Evolutionary conservation across 2,888 invertebrate genomes (phyloP).

Genomic region (Autographa pulchrina): DNA sequence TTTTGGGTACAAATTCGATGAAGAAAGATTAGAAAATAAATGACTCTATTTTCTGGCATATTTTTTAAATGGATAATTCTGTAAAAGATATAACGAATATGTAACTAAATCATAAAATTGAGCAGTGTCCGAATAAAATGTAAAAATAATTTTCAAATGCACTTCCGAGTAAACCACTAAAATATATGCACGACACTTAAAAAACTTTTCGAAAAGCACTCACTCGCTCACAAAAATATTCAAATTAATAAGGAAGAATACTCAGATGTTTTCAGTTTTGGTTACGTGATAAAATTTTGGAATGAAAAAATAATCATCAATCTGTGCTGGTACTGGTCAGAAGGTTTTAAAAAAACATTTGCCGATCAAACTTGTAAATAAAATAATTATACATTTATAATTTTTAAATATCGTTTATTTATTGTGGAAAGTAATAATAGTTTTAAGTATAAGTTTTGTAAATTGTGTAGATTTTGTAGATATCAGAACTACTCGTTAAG

Average conservation of each 20-base stretch:
- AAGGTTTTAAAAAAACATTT: background rate
- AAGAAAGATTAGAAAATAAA: too few relatives aligned
- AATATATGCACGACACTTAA: slow-evolving; percentile 12
- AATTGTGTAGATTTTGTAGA: too few relatives aligned
- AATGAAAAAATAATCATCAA: slow-evolving; percentile 37
- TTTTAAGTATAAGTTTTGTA: too few relatives aligned
- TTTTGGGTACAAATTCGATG: too few relatives aligned
- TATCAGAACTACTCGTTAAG: background rate
- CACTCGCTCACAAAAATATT: slow-evolving; percentile 21
- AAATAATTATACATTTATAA: too few relatives aligned
- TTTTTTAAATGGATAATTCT: too few relatives aligned
- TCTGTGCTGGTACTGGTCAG: slow-evolving; percentile 22
- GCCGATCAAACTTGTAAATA: background rate
- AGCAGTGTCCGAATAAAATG: background rate
- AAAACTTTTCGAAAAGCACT: slow-evolving; percentile 20
- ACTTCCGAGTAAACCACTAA: slow-evolving; percentile 1
- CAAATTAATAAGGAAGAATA: slow-evolving; percentile 16
- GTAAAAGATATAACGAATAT: too few relatives aligned
- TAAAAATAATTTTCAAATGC: background rate
- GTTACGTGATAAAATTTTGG: slow-evolving; percentile 6
- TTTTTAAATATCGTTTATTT: too few relatives aligned
- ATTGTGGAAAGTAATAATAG: too few relatives aligned
- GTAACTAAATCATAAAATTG: background rate
- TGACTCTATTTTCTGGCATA: too few relatives aligned
- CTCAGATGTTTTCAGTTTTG: background rate